Evolutionary conservation across 2,113 vertebrate species (phyloP), one percentile per base, ranked within the genome.

Genomic region (Lates calcarifer): DNA sequence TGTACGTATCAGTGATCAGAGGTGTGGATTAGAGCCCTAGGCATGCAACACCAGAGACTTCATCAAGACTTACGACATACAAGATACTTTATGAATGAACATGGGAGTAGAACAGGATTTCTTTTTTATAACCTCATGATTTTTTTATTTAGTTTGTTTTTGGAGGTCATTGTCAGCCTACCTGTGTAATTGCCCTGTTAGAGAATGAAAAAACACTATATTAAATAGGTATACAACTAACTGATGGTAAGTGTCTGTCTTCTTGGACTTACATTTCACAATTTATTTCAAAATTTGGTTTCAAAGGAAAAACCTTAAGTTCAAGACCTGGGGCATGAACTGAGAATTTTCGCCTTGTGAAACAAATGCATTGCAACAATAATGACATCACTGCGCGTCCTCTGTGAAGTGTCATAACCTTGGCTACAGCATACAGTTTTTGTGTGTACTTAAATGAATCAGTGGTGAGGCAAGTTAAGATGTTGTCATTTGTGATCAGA

Each of bases 361-460:
- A 45, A 69, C 17, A 37, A 55, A 4, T 7, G 1, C 37, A 24
- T 5, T 6, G 28, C 39, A 4, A 4, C 6, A 24, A 6, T 24
- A 15, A 74, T 51, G 29, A 60, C 3, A 29, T 51, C 72, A 14
- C 3, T 0, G 1, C 14, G 0, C 41, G 74, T 66, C 8, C 29
- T 31, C 43, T 22, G 0, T 6, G 24, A 7, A 24, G 41, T 58
- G 37, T 45, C 26, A 20, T 4, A n/a, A 5, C 26, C 53, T 11
- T 66, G 57, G 18, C 20, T 56, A 26, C 51, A n/a, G 24, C 29
- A 3, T 11, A 0, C 45, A n/a, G n/a, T 33, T n/a, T 71, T 70
- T 10, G 68, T 11, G 3, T 74, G 49, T 22, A 35, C 8, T 28
- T 18, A 26, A 71, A 20, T 73, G 24, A 87, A 66, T 83, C 82